Base-by-base conservation (phyloP, 2,888 invertebrate species). In the Leptinotarsa tumamoca region DNA sequence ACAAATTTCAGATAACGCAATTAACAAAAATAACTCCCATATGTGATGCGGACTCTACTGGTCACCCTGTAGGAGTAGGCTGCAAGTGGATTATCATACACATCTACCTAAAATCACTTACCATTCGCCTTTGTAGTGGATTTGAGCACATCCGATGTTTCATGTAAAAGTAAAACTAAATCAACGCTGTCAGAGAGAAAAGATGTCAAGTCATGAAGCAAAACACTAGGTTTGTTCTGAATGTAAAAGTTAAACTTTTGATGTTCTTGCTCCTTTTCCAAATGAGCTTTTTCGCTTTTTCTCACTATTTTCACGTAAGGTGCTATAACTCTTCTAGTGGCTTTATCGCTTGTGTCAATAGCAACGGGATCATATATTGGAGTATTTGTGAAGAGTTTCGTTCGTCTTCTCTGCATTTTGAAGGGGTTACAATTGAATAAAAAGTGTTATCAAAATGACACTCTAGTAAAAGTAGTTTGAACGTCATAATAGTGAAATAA, bases 171-270 rank as follows among this genome's bases (percentile, higher is more conserved):
- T 1, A 90, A 88, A 50, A 91, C 89, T 61, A 92, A 86, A 85
- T 92, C 91, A 0, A 91, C 90, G 0, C 88, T 90, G 72, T 92
- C 92, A 54, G 90, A 90, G 67, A 92, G 84, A 82, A 91, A 92
- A 3, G 84, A 83, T 4, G 86, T 85, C 72, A 89, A 79, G 79
- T 87, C 86, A 61, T 85, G 83, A 78, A 88, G 81, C 49, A 88
- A 81, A 10, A 86, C 82, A 77, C 85, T 87, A 0, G 89, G 88
- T 76, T 86, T 88, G 73, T 86, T 88, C 63, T 87, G 84, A n/a
- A 88, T 77, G 79, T 85, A 87, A 79, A 85, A 86, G 72, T 84
- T 86, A 79, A 87, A 87, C 52, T 84, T 83, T 74, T 84, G 83
- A 68, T 80, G 81, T 67, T 84, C 84, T 67, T 82, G 79, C 23